Conservation (phyloP, 2,888 invertebrate species). For the Sthenelais limicola region DNA sequence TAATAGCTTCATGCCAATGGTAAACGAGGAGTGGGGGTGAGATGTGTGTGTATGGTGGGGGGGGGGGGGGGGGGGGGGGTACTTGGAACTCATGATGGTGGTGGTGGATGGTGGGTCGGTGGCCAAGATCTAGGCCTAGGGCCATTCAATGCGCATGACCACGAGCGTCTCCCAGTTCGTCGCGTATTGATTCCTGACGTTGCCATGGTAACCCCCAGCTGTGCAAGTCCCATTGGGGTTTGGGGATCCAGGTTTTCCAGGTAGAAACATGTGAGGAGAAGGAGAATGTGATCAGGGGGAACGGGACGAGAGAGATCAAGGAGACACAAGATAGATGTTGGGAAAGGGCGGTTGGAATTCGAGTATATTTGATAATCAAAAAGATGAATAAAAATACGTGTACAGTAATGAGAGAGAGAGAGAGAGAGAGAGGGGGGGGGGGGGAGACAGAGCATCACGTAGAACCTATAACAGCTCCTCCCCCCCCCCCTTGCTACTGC, state of each 20-base stretch:
- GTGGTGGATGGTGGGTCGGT: background rate
- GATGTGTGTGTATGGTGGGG: too few relatives aligned
- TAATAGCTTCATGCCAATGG: too few relatives aligned
- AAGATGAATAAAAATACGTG: too few relatives aligned
- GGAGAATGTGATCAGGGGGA: too few relatives aligned
- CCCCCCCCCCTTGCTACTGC: background rate
- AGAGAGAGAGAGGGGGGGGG: background rate
- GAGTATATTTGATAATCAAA: too few relatives aligned
- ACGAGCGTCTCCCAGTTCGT: background rate
- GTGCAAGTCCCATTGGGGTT: conserved; percentile 33
- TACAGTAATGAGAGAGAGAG: background rate
- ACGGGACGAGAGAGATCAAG: background rate
- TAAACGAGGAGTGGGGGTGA: too few relatives aligned
- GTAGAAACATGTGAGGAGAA: too few relatives aligned
- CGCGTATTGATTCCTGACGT: conserved; percentile 31
- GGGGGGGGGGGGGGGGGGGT: conserved; percentile 1
- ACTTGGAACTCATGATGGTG: too few relatives aligned
- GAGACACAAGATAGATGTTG: background rate
- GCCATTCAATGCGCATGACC: conserved; percentile 17
- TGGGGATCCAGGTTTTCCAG: background rate
- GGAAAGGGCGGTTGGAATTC: too few relatives aligned
- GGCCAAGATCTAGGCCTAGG: background rate
- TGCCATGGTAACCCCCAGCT: conserved; percentile 37
- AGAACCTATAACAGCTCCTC: too few relatives aligned
- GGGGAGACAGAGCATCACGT: background rate